Evolutionary conservation across 2,113 vertebrate genomes (phyloP).

Genomic region (Clupea harengus): DNA sequence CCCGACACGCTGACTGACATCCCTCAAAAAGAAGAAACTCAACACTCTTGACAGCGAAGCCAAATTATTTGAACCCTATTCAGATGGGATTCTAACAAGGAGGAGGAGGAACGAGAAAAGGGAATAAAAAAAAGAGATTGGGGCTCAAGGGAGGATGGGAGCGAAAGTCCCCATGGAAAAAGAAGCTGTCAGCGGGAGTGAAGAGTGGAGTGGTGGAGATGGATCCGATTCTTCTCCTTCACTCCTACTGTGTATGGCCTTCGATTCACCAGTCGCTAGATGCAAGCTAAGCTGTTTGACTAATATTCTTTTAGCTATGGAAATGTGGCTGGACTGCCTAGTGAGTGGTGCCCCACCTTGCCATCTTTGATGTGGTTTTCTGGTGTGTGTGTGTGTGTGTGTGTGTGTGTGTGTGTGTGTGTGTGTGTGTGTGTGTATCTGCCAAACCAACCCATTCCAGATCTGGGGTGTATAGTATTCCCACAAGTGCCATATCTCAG

Average conservation of each 20-base stretch:
- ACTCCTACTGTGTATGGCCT: conserved; percentile 32
- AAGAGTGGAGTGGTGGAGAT: neutral
- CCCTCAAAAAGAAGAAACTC: conserved; percentile 6
- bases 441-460: neutral
- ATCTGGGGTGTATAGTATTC: neutral
- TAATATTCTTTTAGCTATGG: conserved; percentile 68
- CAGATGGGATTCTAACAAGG: conserved; percentile 22
- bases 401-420: conserved; percentile 36
- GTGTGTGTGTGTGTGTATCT: conserved; percentile 5
- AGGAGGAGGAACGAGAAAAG: neutral
- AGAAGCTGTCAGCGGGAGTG: conserved; percentile 20
- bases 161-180: conserved; percentile 24
- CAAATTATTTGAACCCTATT: conserved; percentile 30
- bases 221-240: conserved; percentile 45
- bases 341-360: conserved; percentile 57
- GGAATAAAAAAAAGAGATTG: neutral
- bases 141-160: neutral
- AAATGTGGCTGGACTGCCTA: conserved; percentile 64
- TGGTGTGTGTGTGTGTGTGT: conserved; percentile 37
- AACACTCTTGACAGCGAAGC: conserved; percentile 13
- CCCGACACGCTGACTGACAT: conserved; percentile 17
- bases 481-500: conserved; percentile 27
- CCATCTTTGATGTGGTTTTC: conserved; percentile 68
- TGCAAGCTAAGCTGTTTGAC: conserved; percentile 32
- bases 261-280: neutral